phyloP scores from a whole-genome alignment of 2,888 invertebrate species.

The Lepidonotus clava region DNA sequence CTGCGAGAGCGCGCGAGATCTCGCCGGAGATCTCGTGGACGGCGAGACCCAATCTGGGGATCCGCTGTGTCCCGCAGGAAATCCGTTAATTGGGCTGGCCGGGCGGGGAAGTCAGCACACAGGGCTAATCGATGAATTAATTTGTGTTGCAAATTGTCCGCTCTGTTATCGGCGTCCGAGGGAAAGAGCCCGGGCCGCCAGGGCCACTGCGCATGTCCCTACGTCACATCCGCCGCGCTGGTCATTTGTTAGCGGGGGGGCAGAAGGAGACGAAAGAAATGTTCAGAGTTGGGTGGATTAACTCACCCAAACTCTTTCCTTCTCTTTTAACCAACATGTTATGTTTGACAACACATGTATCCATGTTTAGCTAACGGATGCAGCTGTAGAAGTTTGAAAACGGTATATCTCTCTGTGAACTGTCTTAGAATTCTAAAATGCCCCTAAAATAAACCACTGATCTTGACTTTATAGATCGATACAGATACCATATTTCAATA shows the following conservation, averaged over 20 bases:
- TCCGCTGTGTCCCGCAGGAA: conserved; percentile 1
- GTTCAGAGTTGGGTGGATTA: too few species aligned
- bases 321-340: too few species aligned
- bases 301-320: too few species aligned
- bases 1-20: conserved; percentile 6
- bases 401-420: too few species aligned
- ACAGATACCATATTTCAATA: too few species aligned
- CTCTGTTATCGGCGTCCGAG: background rate
- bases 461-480: too few species aligned
- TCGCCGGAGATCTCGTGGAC: background rate
- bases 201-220: conserved; percentile 25
- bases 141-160: conserved; percentile 47
- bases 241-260: conserved; percentile 25
- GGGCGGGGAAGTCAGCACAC: background rate
- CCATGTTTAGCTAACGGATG: too few species aligned
- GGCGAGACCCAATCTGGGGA: background rate
- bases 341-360: too few species aligned
- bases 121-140: conserved; percentile 44
- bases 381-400: too few species aligned
- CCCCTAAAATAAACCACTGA: too few species aligned
- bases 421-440: too few species aligned
- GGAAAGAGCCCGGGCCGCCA: background rate
- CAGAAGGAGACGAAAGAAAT: background rate
- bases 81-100: conserved; percentile 36
- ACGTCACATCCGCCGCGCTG: background rate